A percentile compares a stretch with the other conserved stretches of the same genome.
phyloP scores from a whole-genome alignment of 2,888 invertebrate genomes.

The Spisula subtruncata region DNA sequence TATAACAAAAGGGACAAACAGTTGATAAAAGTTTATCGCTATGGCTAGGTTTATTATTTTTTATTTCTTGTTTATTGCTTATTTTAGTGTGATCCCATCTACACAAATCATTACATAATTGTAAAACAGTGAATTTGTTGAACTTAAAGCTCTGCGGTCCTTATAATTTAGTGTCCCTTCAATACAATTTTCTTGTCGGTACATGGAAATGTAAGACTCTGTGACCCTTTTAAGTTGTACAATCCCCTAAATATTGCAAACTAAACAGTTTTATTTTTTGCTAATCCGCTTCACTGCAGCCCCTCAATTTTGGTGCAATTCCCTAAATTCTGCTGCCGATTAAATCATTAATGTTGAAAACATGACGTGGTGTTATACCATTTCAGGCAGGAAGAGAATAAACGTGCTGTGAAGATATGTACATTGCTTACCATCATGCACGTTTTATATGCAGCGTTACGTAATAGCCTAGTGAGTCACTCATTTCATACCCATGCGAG shows the following conservation, averaged over 20 bases:
- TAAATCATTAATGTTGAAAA: constrained; percentile 22
- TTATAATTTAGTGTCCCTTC: too few relatives aligned
- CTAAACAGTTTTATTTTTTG: not conserved
- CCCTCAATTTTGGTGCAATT: constrained; percentile 5
- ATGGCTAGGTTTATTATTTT: too few relatives aligned
- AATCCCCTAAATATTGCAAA: not conserved
- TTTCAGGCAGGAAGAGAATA: not conserved
- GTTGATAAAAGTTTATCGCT: too few relatives aligned
- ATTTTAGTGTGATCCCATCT: too few relatives aligned
- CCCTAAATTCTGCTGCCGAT: constrained; percentile 26
- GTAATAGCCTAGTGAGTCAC: not conserved
- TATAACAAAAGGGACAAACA: too few relatives aligned
- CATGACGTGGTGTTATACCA: not conserved
- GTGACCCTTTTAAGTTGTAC: not conserved
- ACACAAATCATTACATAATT: too few relatives aligned
- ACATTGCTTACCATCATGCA: constrained; percentile 1
- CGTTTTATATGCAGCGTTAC: not conserved
- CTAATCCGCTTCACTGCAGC: constrained; percentile 10
- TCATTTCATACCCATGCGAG: not conserved
- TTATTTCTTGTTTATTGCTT: too few relatives aligned
- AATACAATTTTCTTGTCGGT: not conserved
- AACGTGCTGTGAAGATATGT: constrained; percentile 7
- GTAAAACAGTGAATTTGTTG: too few relatives aligned
- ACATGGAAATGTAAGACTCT: not conserved
- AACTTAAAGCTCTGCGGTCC: too few relatives aligned